phyloP scores from a whole-genome alignment of 1,140 invertebrate species.

The Caenorhabditis elegans region DNA sequence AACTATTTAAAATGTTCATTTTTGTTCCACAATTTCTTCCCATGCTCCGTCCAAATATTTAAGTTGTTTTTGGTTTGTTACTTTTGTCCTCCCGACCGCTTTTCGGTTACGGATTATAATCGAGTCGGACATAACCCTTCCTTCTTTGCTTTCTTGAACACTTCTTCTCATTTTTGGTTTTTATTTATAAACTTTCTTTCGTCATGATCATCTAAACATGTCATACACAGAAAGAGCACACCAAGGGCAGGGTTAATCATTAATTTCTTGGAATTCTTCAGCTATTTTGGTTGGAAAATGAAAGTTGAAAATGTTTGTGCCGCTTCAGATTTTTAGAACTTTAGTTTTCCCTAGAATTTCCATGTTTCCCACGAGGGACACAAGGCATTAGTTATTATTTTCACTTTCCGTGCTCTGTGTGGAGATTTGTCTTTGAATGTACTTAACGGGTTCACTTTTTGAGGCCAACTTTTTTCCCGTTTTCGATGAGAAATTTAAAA shows the following conservation, averaged over 20 bases:
- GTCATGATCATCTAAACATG: background rate
- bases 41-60: background rate
- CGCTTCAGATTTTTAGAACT: no score
- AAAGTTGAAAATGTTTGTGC: no score
- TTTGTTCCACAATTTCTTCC: background rate
- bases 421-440: background rate
- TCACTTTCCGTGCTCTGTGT: background rate
- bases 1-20: background rate
- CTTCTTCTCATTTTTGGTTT: background rate
- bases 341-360: background rate
- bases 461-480: no score
- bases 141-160: background rate
- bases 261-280: background rate
- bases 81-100: background rate
- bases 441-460: no score
- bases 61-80: background rate
- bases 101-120: background rate
- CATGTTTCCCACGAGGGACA: background rate
- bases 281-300: no score
- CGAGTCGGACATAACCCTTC: constrained; percentile 16
- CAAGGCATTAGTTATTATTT: background rate
- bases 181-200: background rate
- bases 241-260: constrained; percentile 1
- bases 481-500: no score
- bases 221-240: background rate